Conservation (phyloP, 2,113 vertebrate genomes). For the Pelmatolapia mariae region DNA sequence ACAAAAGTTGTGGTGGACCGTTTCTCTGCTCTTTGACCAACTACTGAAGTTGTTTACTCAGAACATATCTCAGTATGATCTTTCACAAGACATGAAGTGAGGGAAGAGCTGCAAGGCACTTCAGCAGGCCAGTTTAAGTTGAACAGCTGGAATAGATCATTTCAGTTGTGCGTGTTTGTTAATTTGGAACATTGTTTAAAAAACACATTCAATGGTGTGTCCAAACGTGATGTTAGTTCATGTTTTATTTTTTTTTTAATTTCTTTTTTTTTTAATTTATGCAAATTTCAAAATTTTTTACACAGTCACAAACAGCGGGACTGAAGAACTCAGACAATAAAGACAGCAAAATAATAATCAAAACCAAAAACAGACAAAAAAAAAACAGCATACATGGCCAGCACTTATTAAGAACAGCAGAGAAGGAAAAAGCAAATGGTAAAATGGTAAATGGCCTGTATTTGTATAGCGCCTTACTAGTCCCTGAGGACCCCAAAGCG, state of each 20-base stretch:
- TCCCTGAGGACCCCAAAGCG: too few relatives aligned
- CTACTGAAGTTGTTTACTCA: neutral
- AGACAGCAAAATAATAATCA: too few relatives aligned
- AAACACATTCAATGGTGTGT: neutral
- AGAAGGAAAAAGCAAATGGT: too few relatives aligned
- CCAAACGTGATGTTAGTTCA: accelerated
- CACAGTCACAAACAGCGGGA: too few relatives aligned
- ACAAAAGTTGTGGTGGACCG: neutral
- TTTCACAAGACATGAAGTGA: neutral
- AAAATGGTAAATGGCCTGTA: too few relatives aligned
- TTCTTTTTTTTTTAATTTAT: too few relatives aligned
- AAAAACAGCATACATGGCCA: too few relatives aligned
- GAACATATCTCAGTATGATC: neutral
- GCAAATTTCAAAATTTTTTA: too few relatives aligned
- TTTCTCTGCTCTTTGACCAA: neutral
- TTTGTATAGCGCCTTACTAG: too few relatives aligned
- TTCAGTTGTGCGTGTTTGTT: accelerated
- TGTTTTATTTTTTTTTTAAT: neutral
- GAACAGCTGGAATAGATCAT: neutral
- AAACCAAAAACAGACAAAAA: too few relatives aligned
- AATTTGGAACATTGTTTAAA: accelerated
- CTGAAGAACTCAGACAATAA: too few relatives aligned
- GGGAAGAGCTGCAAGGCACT: neutral
- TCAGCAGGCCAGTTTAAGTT: neutral
- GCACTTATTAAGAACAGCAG: too few relatives aligned